Evolutionary conservation across 2,888 invertebrate genomes (phyloP), one percentile per base, ranked within the genome.

Genomic region (Tetramorium bicarinatum): DNA sequence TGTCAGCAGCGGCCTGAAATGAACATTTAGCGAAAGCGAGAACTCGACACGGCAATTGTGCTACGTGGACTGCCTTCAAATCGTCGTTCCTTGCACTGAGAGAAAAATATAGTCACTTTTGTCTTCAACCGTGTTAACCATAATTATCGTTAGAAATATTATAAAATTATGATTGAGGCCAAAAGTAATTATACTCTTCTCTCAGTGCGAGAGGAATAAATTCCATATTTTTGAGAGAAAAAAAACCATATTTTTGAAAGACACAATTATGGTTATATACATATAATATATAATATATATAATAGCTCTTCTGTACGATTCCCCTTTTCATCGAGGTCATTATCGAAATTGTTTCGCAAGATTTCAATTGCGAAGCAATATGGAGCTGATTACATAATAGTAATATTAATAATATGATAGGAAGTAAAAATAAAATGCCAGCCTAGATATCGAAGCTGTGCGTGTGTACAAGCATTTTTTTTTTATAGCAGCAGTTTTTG

Each of bases 1-100:
- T 59, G 59, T 71, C 79, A 59, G 41, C 13, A 75, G 44, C 29
- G 59, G 25, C 34, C 21, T 21, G 44, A 41, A 38, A 80, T 21
- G 44, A 74, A 80, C 74, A 21, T 79, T 34, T 11, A 15, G 1
- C 49, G 59, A 59, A 34, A 21, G 25, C 18, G 54, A 67, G 21
- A 6, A 77, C 8, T 76, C 38, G 38, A 66, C 25, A n/a, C 18
- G 38, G 18, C 25, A n/a, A 67, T 41, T 15, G 25, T 34, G 15
- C 21, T n/a, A 64, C 38, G 3, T 7, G 15, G n/a, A 47, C n/a
- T 8, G 15, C 61, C 15, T 34, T 64, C 6, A 61, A n/a, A 3
- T 13, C 13, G 2, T 52, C n/a, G 11, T 34, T 3, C 29, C 29
- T 34, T 34, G 29, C 4, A 34, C 29, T 34, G 29, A 34, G 29